Evolutionary conservation across 2,888 invertebrate genomes (phyloP), one percentile per base, ranked within the genome.

Genomic region (Drosophila monieri): DNA sequence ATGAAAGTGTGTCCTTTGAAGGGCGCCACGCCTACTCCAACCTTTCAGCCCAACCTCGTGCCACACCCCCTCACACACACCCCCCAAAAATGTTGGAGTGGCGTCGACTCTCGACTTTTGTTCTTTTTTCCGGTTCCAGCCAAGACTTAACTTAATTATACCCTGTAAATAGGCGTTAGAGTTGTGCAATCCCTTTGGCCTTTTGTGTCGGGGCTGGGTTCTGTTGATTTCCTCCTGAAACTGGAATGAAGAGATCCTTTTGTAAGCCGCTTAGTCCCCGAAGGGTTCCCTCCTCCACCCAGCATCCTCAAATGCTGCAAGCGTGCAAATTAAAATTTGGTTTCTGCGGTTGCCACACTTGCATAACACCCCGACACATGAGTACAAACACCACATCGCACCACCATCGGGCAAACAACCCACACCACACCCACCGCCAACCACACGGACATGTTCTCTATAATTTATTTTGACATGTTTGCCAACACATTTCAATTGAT

Each of bases 391-490:
- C 39, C 47, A 52, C 48, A 41, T 15, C 39, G 39, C 73, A 67
- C 64, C 61, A 72, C 85, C 78, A 59, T 43, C 52, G 72, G 83
- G 73, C 71, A 85, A 83, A 85, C 86, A 85, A 62, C 66, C 67
- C 75, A 69, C 72, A 70, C 78, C 53, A 41, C 51, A 56, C 72
- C 35, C 70, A 75, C 64, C 39, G 39, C 59, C 27, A 48, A 67
- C 67, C 61, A 39, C 62, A 71, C 54, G 51, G 66, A 65, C 62
- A 71, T 68, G 73, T 67, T 69, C 73, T 68, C 59, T 88, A 87
- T 90, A 90, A 90, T 91, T 90, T 89, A 88, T 85, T 88, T 88
- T 91, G 90, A 90, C 91, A 90, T 90, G 91, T 91, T 91, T 90
- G 85, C 89, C 88, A 91, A 91, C 90, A 90, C 89, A 90, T 90